Percentiles rank a stretch among this genome's conserved stretches.
phyloP scores from a whole-genome alignment of 2,113 vertebrate species.

The Cyanoramphus novaezelandiae region DNA sequence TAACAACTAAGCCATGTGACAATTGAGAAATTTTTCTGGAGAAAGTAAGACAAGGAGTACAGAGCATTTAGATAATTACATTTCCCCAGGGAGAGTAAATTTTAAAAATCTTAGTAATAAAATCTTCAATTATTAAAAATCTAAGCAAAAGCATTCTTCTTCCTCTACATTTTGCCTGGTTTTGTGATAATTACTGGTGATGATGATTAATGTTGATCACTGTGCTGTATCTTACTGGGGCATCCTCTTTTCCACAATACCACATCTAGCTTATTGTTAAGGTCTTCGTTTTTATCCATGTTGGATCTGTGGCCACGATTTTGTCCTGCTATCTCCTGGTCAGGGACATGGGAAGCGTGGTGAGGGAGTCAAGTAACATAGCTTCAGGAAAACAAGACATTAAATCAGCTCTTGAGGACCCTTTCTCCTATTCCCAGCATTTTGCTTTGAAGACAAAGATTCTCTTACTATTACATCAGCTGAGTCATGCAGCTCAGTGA shows the following conservation, averaged over 20 bases:
- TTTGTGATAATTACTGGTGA: background rate
- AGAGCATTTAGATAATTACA: background rate
- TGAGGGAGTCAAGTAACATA: background rate
- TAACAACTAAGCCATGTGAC: background rate
- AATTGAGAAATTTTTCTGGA: background rate
- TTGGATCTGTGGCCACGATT: background rate
- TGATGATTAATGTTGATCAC: background rate
- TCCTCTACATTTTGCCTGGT: background rate
- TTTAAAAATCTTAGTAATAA: background rate
- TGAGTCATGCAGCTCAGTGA: background rate
- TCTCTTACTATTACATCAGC: background rate
- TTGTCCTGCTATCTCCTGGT: background rate
- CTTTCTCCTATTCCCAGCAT: background rate
- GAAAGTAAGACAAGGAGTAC: background rate
- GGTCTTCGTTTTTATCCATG: background rate
- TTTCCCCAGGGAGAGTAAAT: background rate
- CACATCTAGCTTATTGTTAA: background rate
- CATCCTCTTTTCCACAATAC: background rate
- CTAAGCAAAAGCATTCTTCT: background rate
- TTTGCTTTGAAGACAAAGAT: background rate
- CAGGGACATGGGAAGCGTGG: background rate
- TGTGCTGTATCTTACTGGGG: background rate
- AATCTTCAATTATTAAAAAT: background rate
- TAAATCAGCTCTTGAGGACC: background rate
- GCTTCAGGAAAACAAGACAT: background rate